phyloP scores from a whole-genome alignment of 1,140 invertebrate species.

The Caenorhabditis inopinata region DNA sequence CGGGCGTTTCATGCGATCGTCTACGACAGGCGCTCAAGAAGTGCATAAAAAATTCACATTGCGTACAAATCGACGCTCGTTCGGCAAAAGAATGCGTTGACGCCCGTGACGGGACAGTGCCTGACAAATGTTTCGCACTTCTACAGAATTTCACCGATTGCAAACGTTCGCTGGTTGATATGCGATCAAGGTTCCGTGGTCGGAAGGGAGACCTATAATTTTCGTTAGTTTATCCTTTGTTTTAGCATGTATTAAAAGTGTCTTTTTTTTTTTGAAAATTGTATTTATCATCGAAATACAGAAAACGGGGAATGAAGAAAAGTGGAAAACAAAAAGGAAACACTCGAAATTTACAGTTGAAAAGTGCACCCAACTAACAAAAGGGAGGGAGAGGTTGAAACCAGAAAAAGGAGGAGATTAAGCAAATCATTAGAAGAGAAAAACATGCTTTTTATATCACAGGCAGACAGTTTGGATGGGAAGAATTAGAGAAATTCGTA shows the following conservation, averaged over 20 bases:
- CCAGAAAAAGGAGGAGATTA: neutral
- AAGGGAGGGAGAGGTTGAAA: too few species aligned
- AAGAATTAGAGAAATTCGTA: too few species aligned
- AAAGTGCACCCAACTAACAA: neutral
- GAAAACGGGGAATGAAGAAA: too few species aligned
- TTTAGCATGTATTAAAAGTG: neutral
- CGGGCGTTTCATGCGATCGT: constrained; percentile 53
- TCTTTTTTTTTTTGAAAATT: neutral
- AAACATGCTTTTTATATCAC: neutral
- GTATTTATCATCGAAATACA: too few species aligned
- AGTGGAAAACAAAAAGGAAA: neutral
- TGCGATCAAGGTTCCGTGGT: constrained; percentile 57
- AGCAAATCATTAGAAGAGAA: neutral
- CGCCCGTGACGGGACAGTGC: constrained; percentile 55
- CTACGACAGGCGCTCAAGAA: constrained; percentile 54
- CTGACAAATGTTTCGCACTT: constrained; percentile 53
- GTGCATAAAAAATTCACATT: constrained; percentile 56
- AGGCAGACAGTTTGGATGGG: neutral
- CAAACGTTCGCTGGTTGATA: constrained; percentile 57
- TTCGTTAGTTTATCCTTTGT: neutral
- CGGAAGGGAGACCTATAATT: constrained; percentile 55
- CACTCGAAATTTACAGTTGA: neutral
- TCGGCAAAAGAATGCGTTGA: constrained; percentile 55
- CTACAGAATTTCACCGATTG: constrained; percentile 55
- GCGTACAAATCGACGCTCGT: constrained; percentile 50